phyloP scores from a whole-genome alignment of 2,888 invertebrate species.

The Helobdella robusta region DNA sequence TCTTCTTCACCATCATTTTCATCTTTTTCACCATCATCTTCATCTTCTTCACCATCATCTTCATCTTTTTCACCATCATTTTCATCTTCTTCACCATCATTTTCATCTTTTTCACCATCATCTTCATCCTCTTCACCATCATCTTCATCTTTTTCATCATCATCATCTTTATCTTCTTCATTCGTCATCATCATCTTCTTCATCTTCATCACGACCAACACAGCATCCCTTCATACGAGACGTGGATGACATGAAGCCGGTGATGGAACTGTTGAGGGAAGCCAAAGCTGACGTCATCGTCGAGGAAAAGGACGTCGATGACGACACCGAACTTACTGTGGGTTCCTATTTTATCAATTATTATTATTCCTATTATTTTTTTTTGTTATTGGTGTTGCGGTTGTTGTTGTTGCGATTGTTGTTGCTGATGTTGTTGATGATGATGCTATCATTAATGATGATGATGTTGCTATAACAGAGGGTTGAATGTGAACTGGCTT shows the following conservation, averaged over 20 bases:
- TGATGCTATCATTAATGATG: not conserved
- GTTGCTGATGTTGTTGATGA: not conserved
- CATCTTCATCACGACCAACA: not conserved
- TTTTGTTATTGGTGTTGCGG: not conserved
- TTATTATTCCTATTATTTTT: not conserved
- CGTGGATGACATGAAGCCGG: constrained; percentile 11
- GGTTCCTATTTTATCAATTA: constrained; percentile 5
- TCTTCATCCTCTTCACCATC: not conserved
- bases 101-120: not conserved
- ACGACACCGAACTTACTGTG: constrained; percentile 17
- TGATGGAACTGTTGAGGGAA: constrained; percentile 19
- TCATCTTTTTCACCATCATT: not conserved
- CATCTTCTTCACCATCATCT: not conserved
- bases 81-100: not conserved
- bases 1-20: not conserved
- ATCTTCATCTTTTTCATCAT: not conserved
- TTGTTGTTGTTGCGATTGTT: not conserved
- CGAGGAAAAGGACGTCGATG: constrained; percentile 22
- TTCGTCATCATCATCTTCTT: not conserved
- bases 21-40: not conserved
- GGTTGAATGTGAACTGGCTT: too few species aligned
- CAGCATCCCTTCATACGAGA: constrained; percentile 23
- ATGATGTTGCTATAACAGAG: too few species aligned
- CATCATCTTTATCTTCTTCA: not conserved
- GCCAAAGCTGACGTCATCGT: constrained; percentile 22